Evolutionary conservation across 2,113 vertebrate species (phyloP), one percentile per base, ranked within the genome.

Genomic region (Periophthalmus modestus): DNA sequence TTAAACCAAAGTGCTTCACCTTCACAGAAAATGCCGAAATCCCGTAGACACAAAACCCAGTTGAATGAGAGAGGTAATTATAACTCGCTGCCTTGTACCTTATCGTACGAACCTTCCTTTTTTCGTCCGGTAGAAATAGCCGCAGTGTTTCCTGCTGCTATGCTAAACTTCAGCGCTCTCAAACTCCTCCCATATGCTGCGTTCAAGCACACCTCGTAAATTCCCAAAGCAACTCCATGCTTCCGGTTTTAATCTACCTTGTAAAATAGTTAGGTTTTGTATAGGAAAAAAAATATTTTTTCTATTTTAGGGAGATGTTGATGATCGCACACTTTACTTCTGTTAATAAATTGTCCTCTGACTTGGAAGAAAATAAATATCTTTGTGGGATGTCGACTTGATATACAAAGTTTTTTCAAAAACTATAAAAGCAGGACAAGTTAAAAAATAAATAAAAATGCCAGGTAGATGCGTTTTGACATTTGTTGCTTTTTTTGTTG

Each of bases 141-240:
- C 65, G 87, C 82, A 78, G 63, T 71, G 86, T 83, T 92, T 93
- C 91, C 90, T 92, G 90, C 86, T 89, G 89, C 87, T 89, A 80
- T 66, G 90, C 85, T 88, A 85, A 87, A 85, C 86, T 87, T 87
- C 85, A 77, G 72, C 79, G 83, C 66, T 82, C 43, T 28, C 78
- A 79, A 82, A 87, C 89, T 90, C 90, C 90, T 79, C 90, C 90
- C 84, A 50, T 11, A 1, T 78, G 83, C 34, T 83, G 72, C 87
- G 10, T 90, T 89, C 87, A 85, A 12, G 55, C n/a, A 52, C 70
- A 74, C 24, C 46, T 67, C 54, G 82, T 65, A 80, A 73, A 77
- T 24, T 55, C n/a, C 19, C 1, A 7, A 55, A 23, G 2, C 19
- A 1, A 13, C 63, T 59, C 6, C 66, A 23, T 0, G 24, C 28